Percentiles rank a stretch among this genome's conserved stretches.
These are phyloP conservation scores for Phasia obesa DNA, from an alignment of 2,888 invertebrate genomes.

Conservation along the genomic window DNA sequence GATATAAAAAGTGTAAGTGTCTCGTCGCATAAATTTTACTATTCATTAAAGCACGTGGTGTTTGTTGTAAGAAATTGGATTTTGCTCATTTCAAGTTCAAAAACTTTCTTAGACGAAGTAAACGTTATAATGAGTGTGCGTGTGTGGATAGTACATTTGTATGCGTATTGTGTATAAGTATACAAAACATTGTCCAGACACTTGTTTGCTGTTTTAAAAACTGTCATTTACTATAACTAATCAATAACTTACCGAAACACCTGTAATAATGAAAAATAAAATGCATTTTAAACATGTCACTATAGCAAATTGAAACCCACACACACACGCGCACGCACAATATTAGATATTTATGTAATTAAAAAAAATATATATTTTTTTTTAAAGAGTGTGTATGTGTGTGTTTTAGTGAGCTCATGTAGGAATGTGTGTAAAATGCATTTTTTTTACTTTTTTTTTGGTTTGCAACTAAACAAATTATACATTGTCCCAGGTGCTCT, in stretches of 20 bases:
- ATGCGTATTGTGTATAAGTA: conserved; percentile 14
- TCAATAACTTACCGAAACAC: conserved; percentile 61
- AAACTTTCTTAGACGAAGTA: conserved; percentile 2
- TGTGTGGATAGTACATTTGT: conserved; percentile 1
- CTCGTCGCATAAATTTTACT: too few species aligned
- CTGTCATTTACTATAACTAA: conserved; percentile 38
- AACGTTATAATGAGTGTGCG: conserved; percentile 4
- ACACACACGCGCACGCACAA: conserved; percentile 42
- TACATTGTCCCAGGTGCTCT: conserved; percentile 23
- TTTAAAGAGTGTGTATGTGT: not conserved
- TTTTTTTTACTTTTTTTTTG: not conserved
- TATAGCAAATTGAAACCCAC: conserved; percentile 44
- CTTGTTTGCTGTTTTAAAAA: conserved; percentile 13
- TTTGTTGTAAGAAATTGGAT: too few species aligned
- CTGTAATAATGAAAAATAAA: conserved; percentile 46
- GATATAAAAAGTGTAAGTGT: too few species aligned
- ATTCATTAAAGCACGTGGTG: too few species aligned
- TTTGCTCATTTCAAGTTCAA: conserved; percentile 10
- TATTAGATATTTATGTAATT: not conserved
- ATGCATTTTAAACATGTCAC: conserved; percentile 44
- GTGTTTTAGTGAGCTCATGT: not conserved
- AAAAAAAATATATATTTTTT: not conserved
- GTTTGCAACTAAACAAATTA: not conserved
- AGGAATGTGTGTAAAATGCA: not conserved
- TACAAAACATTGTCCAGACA: conserved; percentile 18